Evolutionary conservation across 2,797 vertebrate species (phyloP), one percentile per base, ranked within the genome.

Genomic region (Champsocephalus gunnari): DNA sequence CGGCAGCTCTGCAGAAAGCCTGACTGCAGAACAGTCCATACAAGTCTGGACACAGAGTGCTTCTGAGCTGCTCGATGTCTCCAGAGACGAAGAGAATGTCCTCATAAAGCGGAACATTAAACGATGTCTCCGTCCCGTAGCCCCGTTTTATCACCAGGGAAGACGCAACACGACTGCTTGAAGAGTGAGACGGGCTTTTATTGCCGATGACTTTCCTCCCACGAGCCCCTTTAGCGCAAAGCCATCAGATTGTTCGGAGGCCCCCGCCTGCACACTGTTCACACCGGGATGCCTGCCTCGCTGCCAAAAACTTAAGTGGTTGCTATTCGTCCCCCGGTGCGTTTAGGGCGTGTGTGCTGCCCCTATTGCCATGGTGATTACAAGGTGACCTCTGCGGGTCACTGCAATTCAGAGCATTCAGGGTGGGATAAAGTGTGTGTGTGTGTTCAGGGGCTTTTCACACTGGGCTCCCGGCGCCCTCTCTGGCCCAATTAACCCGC

Each of bases 331-430:
- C 73, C 83, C 85, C 58, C 34, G 17, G 66, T 66, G 80, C 41
- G 21, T 80, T 80, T 57, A 67, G 82, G 71, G 81, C 66, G 54
- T 81, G 62, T 70, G 87, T 81, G 73, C 74, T 16, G 72, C 81
- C 88, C 82, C 76, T 75, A 92, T 91, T 71, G 84, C 91, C 83
- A 87, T 91, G 87, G 93, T 89, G 93, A 95, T 95, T 92, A 94
- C 53, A 64, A 78, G 89, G 65, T 82, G 87, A 91, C 90, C 89
- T 82, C 73, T 45, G 56, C 0, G 71, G 88, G 87, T 92, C 88
- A 86, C 80, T 65, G 72, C 34, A 12, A 88, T 81, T 87, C 80
- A 84, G 88, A 77, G 86, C 83, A 90, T 91, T 93, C 90, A 88
- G 83, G 61, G 69, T 71, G 58, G 73, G 76, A 84, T 80, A 82